Base-by-base conservation (phyloP, 2,797 vertebrate species). In the Fratercula arctica region DNA sequence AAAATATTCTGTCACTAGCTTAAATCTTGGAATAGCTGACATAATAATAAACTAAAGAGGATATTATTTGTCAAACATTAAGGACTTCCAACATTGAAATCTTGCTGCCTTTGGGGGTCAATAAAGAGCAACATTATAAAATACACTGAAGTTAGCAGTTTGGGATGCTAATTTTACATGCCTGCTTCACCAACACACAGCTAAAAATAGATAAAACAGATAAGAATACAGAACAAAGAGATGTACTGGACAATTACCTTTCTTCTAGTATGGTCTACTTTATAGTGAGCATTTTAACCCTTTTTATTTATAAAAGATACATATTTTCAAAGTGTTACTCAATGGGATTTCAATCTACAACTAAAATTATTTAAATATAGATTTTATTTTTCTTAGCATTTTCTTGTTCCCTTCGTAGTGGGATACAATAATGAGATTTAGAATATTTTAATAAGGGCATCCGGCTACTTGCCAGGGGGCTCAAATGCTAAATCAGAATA, bases 131-230 rank as follows among this genome's bases (percentile, higher is more conserved):
- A 46, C 4, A 3, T 48, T 88, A 80, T 39, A 66, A 87, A 82
- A 93, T 66, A 81, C 6, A 93, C 79, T 57, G 18, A 91, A 93
- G 68, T 95, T 94, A 77, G 74, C 75, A 79, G n/a, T 90, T 85
- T 39, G 31, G 66, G 83, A 53, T 93, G 85, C 93, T 95, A 88
- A 93, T 96, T 93, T 93, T 92, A 88, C 33, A 51, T 6, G 85
- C 72, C 59, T 43, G 72, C 69, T 89, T 92, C 66, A 90, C 79
- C 66, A 87, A 75, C 0, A 7, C 84, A 51, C 37, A 63, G 89
- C 88, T 95, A 94, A 93, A 95, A 95, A 94, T 81, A 96, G 84
- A 89, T 90, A 74, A 92, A 93, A 94, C 45, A 89, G 82, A 93
- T 95, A 95, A 91, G 57, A 85, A 77, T 41, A 83, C 66, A 85